A percentile compares a stretch with the other conserved stretches of the same genome.
These are phyloP conservation scores for Tinamus major DNA, from an alignment of 2,797 vertebrate species.

Conservation along the genomic window DNA sequence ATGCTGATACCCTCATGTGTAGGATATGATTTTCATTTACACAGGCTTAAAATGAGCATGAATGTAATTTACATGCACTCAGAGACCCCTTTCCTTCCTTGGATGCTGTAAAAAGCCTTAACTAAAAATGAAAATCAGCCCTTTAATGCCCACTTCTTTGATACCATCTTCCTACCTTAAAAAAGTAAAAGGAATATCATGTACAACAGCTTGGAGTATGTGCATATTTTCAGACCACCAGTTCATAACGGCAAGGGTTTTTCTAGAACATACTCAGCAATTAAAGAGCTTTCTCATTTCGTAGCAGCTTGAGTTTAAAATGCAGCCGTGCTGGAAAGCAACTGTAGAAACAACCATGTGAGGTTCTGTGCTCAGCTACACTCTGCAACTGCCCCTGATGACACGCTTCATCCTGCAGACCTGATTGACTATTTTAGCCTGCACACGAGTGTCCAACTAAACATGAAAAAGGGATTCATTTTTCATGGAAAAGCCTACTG, in stretches of 20 bases:
- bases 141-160: background rate
- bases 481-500: background rate
- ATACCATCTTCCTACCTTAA: background rate
- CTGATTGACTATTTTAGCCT: background rate
- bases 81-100: constrained; percentile 32
- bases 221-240: background rate
- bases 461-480: background rate
- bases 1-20: constrained; percentile 17
- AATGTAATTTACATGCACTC: constrained; percentile 34
- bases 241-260: constrained; percentile 3
- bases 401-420: background rate
- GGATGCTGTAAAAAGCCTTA: constrained; percentile 24
- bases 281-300: constrained; percentile 8
- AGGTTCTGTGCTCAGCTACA: background rate
- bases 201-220: background rate
- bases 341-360: background rate
- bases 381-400: background rate
- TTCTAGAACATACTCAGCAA: constrained; percentile 19
- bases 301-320: background rate
- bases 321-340: background rate
- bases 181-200: constrained; percentile 13
- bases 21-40: constrained; percentile 66
- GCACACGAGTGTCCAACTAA: background rate
- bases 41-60: constrained; percentile 42
- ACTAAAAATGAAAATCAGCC: constrained; percentile 24